Evolutionary conservation across 2,113 vertebrate genomes (phyloP), one percentile per base, ranked within the genome.

Genomic region (Corapipo altera): DNA sequence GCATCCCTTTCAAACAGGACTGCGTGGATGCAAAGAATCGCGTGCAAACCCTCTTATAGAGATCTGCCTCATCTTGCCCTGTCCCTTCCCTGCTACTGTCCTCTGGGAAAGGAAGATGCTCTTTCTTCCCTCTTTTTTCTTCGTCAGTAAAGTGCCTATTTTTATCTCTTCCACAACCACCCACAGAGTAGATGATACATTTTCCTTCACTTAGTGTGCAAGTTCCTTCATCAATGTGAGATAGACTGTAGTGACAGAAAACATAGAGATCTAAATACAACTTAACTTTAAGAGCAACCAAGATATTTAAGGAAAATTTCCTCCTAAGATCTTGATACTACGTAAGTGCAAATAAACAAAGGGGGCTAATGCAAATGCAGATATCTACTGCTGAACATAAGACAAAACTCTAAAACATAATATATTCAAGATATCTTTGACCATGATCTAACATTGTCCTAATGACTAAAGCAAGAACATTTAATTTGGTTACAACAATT

Each of bases 21-120:
- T 52, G 18, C 1, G 2, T 32, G 49, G 49, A 32, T 22, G 15
- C 3, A 1, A 52, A 41, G 46, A 88, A 85, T 8, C 0, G 0
- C 85, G 12, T 27, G 24, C 33, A 83, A 88, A 39, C 6, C 15
- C 16, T 75, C 5, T 62, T 66, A 35, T 35, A 41, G 58, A 55
- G 23, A 51, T 3, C 18, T 51, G 33, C 8, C 2, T 18, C 24
- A 4, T 43, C 33, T 46, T 43, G 8, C 15, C n/a, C 32, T 62
- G 19, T 9, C 24, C 32, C 8, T 62, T 77, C 76, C 32, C 59
- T 77, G 4, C 22, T n/a, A 8, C 16, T 69, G 33, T 80, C 49
- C 33, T 83, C 37, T 37, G 49, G 64, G 52, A 85, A 91, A 89
- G 39, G 12, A 84, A 77, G 46, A 48, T 52, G 41, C 5, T 55